These are phyloP conservation scores for Microtus pennsylvanicus DNA, from an alignment of 2,113 vertebrate genomes.

Conservation along the genomic window DNA sequence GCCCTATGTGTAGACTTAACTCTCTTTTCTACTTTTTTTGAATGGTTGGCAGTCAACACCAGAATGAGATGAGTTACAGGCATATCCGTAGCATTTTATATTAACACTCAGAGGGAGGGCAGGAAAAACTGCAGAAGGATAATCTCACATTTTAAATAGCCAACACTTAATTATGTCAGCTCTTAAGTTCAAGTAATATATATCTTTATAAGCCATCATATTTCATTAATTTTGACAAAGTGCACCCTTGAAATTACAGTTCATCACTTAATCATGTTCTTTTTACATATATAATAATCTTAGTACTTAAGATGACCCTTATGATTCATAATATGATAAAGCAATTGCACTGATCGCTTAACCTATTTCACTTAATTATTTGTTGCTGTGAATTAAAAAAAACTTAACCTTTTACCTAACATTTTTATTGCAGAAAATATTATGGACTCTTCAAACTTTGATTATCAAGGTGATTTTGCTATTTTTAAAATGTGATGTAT, in stretches of 20 bases:
- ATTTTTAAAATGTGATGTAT: neutral
- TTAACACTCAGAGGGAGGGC: neutral
- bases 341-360: neutral
- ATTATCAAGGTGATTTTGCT: neutral
- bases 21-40: neutral
- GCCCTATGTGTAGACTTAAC: neutral
- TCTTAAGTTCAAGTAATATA: slow-evolving; percentile 47
- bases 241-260: neutral
- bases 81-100: slow-evolving; percentile 4
- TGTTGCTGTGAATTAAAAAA: neutral
- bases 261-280: neutral
- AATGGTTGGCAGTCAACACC: neutral
- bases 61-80: neutral
- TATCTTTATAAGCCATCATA: slow-evolving; percentile 33
- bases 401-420: neutral
- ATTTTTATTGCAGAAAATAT: neutral
- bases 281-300: neutral
- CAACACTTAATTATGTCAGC: slow-evolving; percentile 40
- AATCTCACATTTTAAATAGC: slow-evolving; percentile 40
- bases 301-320: neutral
- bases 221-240: slow-evolving; percentile 52
- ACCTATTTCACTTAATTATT: neutral
- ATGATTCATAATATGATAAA: neutral
- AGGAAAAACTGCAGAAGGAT: neutral
- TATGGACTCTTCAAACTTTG: neutral